Evolutionary conservation across 2,113 vertebrate species (phyloP), one percentile per base, ranked within the genome.

Genomic region (Prunella himalayana): DNA sequence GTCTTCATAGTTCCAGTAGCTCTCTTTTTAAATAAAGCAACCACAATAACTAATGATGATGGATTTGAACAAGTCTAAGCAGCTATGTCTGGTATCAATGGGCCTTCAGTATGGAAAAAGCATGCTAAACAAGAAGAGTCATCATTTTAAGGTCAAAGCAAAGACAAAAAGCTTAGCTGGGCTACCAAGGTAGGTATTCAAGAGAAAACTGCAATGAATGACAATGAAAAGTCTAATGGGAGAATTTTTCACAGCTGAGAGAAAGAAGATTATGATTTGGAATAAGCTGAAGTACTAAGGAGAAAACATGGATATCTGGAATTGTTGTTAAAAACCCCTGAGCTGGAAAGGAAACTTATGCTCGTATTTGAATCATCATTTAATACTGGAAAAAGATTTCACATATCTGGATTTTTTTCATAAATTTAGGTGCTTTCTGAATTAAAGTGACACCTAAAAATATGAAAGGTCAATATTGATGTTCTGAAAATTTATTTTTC

Each of bases 291-390:
- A 15, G 2, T 35, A 65, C 35, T 35, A 25, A 82, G 20, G 3
- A 59, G 18, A 61, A 61, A 22, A 51, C 22, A 47, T 14, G 15
- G 5, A 51, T 42, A 14, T 23, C 16, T 39, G 17, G 5, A 71
- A 70, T 4, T 53, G 0, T 41, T 66, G 3, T 31, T 53, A 22
- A 53, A 31, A 76, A 13, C 0, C 5, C 13, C 11, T 44, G 35
- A 31, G 7, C 33, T 53, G 30, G 30, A 51, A 86, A 78, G 14
- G 11, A 90, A 33, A 33, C 5, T 59, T 31, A 1, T 6, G 1
- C 22, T 82, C 5, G 30, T 59, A 64, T 42, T 78, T 69, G 23
- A 75, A 70, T 56, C 10, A 61, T 37, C 14, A 33, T 56, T 61
- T 66, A 51, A 72, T 57, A 35, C 6, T 41, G 31, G 31, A 61